Evolutionary conservation across 2,888 invertebrate genomes (phyloP), one percentile per base, ranked within the genome.

Genomic region (Rhogogaster chlorosoma): DNA sequence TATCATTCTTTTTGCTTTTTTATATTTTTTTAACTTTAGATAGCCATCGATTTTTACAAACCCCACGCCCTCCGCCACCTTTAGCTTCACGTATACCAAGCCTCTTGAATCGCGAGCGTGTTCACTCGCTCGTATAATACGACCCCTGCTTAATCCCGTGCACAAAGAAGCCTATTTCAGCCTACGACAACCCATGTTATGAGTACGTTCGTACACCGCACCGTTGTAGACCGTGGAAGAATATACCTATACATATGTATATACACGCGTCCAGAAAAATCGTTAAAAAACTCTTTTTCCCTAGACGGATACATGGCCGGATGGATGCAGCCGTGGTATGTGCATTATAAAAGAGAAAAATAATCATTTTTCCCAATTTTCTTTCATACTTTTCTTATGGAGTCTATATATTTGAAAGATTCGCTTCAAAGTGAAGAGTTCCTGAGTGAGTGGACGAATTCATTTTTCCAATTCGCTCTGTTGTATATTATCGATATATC

Each of bases 121-220:
- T 77, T 77, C 77, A 61, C 61, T 80, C 38, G 80, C 49, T 80
- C 80, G 80, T 61, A 80, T 80, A 80, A 80, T 80, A 61, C 80
- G 42, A 80, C 80, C 80, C 64, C 61, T 80, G 80, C 61, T 64
- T 80, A 80, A 80, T 80, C 80, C 80, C 80, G 64, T 18, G 77
- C 49, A 77, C 77, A 77, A 77, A 77, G 77, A 77, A 80, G 57
- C 80, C 80, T 64, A 80, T 80, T 80, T 80, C 80, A 77, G 53
- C 49, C 49, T 77, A 29, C 49, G 53, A 77, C 49, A 53, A 73
- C 77, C 53, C 18, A 49, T 77, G 53, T 53, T 77, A 77, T 53
- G 53, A 49, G 77, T 53, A 77, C 29, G 18, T 77, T 32, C 29
- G 26, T 29, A 67, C 15, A 67, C 67, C 32, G 29, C 7, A n/a